Percentiles rank a stretch among this genome's conserved stretches.
Evolutionary conservation across 2,888 invertebrate genomes (phyloP).

Genomic region (Gisinianus flammeolus): DNA sequence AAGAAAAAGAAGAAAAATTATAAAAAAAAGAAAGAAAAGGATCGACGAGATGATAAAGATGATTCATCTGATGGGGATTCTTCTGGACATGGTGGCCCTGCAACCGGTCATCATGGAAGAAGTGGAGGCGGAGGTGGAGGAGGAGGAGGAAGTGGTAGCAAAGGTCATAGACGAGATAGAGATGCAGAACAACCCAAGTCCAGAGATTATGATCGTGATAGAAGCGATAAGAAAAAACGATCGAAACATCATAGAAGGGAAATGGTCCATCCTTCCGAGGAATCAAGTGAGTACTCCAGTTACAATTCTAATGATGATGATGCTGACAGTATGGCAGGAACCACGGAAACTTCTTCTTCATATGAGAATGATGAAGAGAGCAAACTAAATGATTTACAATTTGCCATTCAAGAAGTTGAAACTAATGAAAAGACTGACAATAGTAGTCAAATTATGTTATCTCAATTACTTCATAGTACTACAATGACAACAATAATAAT

Average conservation of each 20-base stretch:
- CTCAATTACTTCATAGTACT: conserved; percentile 3
- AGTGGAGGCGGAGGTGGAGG: background rate
- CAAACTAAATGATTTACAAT: background rate
- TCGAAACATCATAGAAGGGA: conserved; percentile 22
- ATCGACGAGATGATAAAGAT: conserved; percentile 13
- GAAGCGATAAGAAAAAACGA: conserved; percentile 37
- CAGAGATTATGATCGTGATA: conserved; percentile 30
- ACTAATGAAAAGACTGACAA: conserved; percentile 11
- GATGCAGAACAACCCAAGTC: conserved; percentile 28
- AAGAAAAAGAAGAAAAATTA: conserved; percentile 34
- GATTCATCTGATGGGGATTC: conserved; percentile 1
- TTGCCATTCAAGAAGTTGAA: conserved; percentile 3
- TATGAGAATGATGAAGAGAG: conserved; percentile 21
- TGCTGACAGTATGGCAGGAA: background rate
- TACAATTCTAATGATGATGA: background rate
- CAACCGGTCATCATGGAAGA: no score
- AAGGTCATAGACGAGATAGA: background rate
- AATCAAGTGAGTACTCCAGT: background rate
- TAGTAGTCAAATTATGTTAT: conserved; percentile 6
- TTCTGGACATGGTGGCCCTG: conserved; percentile 8
- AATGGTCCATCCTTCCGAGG: background rate
- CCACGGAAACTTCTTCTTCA: conserved; percentile 31
- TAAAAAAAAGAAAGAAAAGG: conserved; percentile 12
- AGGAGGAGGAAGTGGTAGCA: conserved; percentile 5
- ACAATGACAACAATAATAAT: background rate